Base-by-base conservation (phyloP, 2,888 invertebrate genomes). In the Labia minor region DNA sequence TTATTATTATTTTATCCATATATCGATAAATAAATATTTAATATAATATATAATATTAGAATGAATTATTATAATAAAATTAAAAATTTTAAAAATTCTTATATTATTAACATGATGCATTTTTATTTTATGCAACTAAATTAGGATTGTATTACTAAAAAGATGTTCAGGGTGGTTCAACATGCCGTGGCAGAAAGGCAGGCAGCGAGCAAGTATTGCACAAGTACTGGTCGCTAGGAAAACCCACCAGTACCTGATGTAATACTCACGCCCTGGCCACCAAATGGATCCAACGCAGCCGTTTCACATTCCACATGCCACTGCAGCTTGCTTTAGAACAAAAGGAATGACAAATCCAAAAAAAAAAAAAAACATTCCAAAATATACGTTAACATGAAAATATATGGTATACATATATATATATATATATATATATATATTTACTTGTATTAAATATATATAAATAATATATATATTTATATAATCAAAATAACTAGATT, bases 221-320 rank as follows among this genome's bases (percentile, higher is more conserved):
- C 89, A 91, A 89, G 85, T 86, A 93, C 95, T 90, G 94, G 87
- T 85, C 72, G 75, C 78, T 75, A 77, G 75, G 74, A 74, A 64
- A 74, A 77, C 70, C 72, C 81, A 90, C 94, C 95, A 95, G 95
- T 95, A 95, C 95, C 95, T 95, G 94, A 95, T 93, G 93, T 93
- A 95, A 95, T 95, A 95, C 95, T 95, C 95, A 92, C 83, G 84
- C 82, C 83, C 87, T 83, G 83, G 81, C 82, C 78, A 80, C 83
- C 68, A 62, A 62, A 67, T 61, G 63, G 65, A 49, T 18, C 63
- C 68, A 66, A 69, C 66, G 63, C 61, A 67, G 65, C 20, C 19
- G 64, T 37, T 19, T 19, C 19, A 68, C 62, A 64, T 64, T 64
- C 26, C 65, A 16, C 20, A 33, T 37, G 37, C 37, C 65, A 11